Base-by-base conservation (phyloP, 1,140 invertebrate genomes). In the Drosophila rhopaloa region DNA sequence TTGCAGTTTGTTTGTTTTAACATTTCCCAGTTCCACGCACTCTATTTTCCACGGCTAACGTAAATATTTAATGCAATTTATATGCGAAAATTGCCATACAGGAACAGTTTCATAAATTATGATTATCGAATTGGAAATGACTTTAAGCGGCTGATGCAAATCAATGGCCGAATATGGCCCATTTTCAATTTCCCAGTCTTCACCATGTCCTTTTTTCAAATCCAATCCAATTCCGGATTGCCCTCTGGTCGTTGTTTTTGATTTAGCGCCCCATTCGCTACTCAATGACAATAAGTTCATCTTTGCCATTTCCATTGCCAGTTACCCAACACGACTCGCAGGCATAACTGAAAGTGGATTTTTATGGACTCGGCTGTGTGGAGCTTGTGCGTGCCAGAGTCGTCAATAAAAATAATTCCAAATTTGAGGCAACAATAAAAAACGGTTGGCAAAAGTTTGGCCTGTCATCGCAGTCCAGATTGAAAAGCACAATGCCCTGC, bases 361-460 rank as follows among this genome's bases (percentile, higher is more conserved):
- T 83, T 83, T 58, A 84, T 83, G 76, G 65, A 84, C 76, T 83
- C 16, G 5, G 16, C 43, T 32, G 29, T 40, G 38, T n/a, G 38
- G 3, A 24, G 1, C 10, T 7, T 48, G 53, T 44, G 74, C 48
- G 41, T 55, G 24, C 43, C 48, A 40, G 59, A 41, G 24, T 59
- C 63, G 57, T 63, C 78, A 86, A 85, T 82, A 86, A 85, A 85
- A 84, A 86, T 82, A 85, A 85, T 86, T 85, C 84, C 78, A 86
- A 83, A 81, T 85, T 85, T 81, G 50, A 75, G 65, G 68, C 76
- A 85, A 82, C 83, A 86, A 81, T 82, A 79, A 81, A 85, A 68
- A 86, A 67, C 66, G 60, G 43, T 41, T 55, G 50, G 71, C 44
- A 61, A 48, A 65, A 67, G 60, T 74, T 83, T 67, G 38, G 24